These are phyloP conservation scores for Physeter macrocephalus DNA, from an alignment of 2,113 vertebrate genomes.

Conservation along the genomic window DNA sequence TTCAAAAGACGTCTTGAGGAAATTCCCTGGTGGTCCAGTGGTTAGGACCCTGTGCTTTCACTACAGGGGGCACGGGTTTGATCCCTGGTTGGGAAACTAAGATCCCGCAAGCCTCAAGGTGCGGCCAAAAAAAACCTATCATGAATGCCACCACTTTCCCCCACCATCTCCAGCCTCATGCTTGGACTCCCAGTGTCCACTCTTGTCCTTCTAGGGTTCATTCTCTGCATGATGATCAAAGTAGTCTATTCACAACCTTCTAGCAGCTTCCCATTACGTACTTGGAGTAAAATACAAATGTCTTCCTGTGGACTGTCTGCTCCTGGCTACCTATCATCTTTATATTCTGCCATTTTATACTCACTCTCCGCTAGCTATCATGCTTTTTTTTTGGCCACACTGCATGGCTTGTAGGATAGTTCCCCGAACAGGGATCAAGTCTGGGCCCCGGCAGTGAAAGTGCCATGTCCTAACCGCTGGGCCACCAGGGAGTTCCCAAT, in stretches of 20 bases:
- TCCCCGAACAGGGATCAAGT: background rate
- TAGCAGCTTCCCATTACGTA: background rate
- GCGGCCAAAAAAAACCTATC: fast-evolving
- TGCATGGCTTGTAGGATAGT: background rate
- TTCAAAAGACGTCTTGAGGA: background rate
- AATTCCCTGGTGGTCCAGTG: background rate
- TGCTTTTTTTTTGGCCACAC: background rate
- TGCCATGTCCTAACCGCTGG: background rate
- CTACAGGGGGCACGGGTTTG: background rate
- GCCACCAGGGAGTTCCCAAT: background rate
- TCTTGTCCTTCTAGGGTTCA: background rate
- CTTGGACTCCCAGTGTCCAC: background rate
- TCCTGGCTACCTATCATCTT: background rate
- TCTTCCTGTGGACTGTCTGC: background rate
- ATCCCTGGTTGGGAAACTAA: background rate
- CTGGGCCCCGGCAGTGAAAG: background rate
- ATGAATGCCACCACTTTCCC: background rate
- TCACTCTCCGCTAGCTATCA: background rate
- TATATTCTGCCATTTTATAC: background rate
- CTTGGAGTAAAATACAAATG: background rate
- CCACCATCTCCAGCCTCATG: background rate
- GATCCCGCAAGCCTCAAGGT: background rate
- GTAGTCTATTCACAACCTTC: background rate
- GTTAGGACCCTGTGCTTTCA: background rate
- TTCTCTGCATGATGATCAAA: background rate